These are phyloP conservation scores for Sarcophaga rosellei DNA, from an alignment of 2,888 invertebrate genomes.

Conservation along the genomic window DNA sequence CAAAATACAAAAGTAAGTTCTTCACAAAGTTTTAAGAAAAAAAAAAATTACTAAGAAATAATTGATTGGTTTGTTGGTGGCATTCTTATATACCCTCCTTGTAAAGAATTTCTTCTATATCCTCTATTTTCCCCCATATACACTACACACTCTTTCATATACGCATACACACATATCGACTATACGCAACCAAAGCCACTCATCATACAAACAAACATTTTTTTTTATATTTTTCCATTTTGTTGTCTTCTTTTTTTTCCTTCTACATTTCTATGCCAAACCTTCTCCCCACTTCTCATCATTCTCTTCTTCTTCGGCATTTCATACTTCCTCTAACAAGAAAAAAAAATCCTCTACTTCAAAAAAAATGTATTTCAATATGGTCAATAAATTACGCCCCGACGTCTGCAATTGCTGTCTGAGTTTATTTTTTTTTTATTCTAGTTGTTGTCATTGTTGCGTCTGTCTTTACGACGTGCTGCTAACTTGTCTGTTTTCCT, in stretches of 20 bases:
- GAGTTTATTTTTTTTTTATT: constrained; percentile 38
- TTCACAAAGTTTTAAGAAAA: too few relatives aligned
- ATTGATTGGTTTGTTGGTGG: too few relatives aligned
- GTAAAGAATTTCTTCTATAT: constrained; percentile 23
- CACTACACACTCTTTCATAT: background rate
- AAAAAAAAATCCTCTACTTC: constrained; percentile 26
- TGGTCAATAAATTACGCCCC: constrained; percentile 65
- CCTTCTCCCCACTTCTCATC: background rate
- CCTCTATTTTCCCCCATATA: constrained; percentile 15
- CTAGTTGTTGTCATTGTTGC: background rate
- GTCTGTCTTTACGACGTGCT: constrained; percentile 26
- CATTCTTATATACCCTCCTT: too few relatives aligned
- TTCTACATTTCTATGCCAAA: constrained; percentile 20
- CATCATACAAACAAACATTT: constrained; percentile 33
- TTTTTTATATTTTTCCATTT: constrained; percentile 30
- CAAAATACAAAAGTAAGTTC: too few relatives aligned
- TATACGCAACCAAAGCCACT: too few relatives aligned
- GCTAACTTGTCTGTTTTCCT: background rate
- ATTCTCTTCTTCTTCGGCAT: constrained; percentile 7
- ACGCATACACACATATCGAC: background rate
- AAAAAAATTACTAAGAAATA: too few relatives aligned
- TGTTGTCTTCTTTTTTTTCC: constrained; percentile 39
- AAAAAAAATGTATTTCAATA: constrained; percentile 47
- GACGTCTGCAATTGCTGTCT: constrained; percentile 58
- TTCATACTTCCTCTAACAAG: constrained; percentile 23